A percentile compares a stretch with the other conserved stretches of the same genome.
Evolutionary conservation across 2,113 vertebrate species (phyloP).

Genomic region (Megaleporinus macrocephalus): DNA sequence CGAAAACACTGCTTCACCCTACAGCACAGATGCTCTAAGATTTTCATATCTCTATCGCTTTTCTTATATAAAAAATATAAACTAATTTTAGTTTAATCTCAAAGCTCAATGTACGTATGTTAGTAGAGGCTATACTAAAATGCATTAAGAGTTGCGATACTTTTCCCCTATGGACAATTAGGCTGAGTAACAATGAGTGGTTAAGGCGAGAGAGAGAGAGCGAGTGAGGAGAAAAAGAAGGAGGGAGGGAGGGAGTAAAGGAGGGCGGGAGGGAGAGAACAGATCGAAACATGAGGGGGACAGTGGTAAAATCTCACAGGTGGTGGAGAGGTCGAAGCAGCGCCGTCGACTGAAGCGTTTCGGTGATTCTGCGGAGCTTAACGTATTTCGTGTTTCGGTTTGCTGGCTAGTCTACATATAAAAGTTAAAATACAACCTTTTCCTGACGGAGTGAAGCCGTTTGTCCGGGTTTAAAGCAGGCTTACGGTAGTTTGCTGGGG

Average conservation of each 20-base stretch:
- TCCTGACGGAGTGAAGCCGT: background rate
- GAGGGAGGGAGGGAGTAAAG: background rate
- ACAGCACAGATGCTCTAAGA: background rate
- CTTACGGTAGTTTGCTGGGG: background rate
- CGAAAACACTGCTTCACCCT: slow-evolving; percentile 68
- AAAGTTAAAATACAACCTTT: background rate
- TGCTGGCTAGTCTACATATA: background rate
- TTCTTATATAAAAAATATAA: background rate
- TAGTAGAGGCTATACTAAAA: slow-evolving; percentile 14
- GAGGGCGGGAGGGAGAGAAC: slow-evolving; percentile 51
- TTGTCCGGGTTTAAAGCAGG: background rate
- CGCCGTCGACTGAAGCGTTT: slow-evolving; percentile 35
- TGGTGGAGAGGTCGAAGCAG: slow-evolving; percentile 65
- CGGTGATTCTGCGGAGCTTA: slow-evolving; percentile 24
- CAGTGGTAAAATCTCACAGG: slow-evolving; percentile 73
- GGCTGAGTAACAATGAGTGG: slow-evolving; percentile 9
- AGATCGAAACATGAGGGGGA: slow-evolving; percentile 32
- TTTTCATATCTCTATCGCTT: background rate
- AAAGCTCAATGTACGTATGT: background rate
- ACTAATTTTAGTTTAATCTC: too few species aligned
- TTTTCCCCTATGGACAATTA: slow-evolving; percentile 17
- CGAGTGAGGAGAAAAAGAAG: slow-evolving; percentile 30
- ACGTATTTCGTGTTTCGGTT: background rate
- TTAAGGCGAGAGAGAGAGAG: background rate
- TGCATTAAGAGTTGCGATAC: slow-evolving; percentile 18